Evolutionary conservation across 2,888 invertebrate species (phyloP), one percentile per base, ranked within the genome.

Genomic region (Prostheceraeus crozeri): DNA sequence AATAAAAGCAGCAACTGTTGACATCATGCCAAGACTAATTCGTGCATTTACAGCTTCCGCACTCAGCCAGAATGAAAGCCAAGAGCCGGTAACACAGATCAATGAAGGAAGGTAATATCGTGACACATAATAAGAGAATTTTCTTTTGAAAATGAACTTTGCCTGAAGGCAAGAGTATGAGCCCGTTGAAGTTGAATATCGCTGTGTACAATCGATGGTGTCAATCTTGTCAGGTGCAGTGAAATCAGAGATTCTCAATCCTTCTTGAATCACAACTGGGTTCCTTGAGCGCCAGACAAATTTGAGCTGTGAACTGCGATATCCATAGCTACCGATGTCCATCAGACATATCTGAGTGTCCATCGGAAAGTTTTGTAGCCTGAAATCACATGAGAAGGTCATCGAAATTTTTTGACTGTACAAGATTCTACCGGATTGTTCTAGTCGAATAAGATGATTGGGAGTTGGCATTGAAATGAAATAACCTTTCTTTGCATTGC

Each of bases 21-120:
- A 61, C 23, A 61, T 14, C 10, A 61, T 46, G 19, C 61, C 61
- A 3, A 61, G 16, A 2, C 60, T 46, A n/a, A 61, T 48, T 21
- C 61, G 4, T 19, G 61, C 61, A n/a, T 59, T 59, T 14, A 61
- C 61, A 14, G 61, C 61, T n/a, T 61, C 61, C 28, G 61, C 31
- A 46, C 60, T 62, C 10, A 61, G 35, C 61, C 61, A 61, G 35
- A 61, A 61, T 19, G 61, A 61, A 16, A 61, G 45, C 61, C 61
- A 61, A 1, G 61, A 61, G 8, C 61, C 59, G 48, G 52, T 60
- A 25, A 61, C 60, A 27, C 61, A 45, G 30, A 61, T 27, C 1
- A 62, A 19, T 25, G 46, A 52, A 1, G 61, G 61, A 51, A 61
- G 28, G 33, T 62, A 61, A 31, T 45, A 61, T 8, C 60, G 30